Evolutionary conservation across 2,797 vertebrate species (phyloP).

Genomic region (Streptopelia turtur): DNA sequence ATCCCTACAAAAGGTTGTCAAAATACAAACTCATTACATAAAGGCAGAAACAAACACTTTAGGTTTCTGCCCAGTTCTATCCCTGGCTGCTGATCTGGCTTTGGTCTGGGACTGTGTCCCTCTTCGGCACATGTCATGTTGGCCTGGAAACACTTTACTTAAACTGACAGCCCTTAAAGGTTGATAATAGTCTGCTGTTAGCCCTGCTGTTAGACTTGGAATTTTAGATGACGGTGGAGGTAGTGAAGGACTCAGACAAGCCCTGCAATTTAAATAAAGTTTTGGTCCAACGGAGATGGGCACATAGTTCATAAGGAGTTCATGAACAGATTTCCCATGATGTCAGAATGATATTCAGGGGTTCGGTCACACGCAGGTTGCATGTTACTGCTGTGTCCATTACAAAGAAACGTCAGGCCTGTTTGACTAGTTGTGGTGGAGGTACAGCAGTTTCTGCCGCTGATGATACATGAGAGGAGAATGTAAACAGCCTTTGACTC

Average conservation of each 20-base stretch:
- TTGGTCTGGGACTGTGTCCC: not conserved
- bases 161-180: not conserved
- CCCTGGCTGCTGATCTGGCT: not conserved
- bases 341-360: not conserved
- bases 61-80: not conserved
- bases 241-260: not conserved
- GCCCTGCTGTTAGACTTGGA: not conserved
- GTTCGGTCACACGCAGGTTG: not conserved
- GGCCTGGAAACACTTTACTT: not conserved
- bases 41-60: not conserved
- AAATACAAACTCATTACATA: not conserved
- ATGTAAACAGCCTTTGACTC: constrained; percentile 36
- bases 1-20: not conserved
- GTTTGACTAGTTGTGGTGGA: constrained; percentile 53
- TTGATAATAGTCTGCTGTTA: not conserved
- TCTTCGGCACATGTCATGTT: not conserved
- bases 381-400: not conserved
- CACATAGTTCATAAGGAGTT: not conserved
- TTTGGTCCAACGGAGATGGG: not conserved
- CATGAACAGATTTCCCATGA: not conserved
- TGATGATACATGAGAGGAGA: constrained; percentile 27
- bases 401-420: not conserved
- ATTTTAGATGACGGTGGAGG: not conserved
- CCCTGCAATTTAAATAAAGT: not conserved
- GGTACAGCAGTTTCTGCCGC: constrained; percentile 6